phyloP scores from a whole-genome alignment of 2,888 invertebrate species.

The Cosmia trapezina region DNA sequence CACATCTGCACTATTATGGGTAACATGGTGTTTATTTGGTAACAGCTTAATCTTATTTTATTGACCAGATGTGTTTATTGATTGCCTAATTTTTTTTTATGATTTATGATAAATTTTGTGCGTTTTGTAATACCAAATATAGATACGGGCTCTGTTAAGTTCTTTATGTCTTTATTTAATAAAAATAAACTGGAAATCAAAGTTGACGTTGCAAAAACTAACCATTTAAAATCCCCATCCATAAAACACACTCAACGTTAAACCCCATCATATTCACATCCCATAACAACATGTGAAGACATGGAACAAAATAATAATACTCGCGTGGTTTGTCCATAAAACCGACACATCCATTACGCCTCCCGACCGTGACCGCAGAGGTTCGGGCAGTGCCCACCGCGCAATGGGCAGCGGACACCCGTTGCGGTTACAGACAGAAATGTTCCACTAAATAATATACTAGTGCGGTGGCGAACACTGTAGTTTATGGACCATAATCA shows the following conservation, averaged over 20 bases:
- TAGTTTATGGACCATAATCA: slow-evolving; percentile 64
- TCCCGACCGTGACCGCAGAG: slow-evolving; percentile 54
- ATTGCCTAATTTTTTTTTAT: slow-evolving; percentile 8
- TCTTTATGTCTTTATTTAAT: neutral
- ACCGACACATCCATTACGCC: slow-evolving; percentile 61
- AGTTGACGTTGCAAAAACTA: slow-evolving; percentile 11
- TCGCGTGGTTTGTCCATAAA: slow-evolving; percentile 53
- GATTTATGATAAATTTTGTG: neutral
- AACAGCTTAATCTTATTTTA: slow-evolving; percentile 39
- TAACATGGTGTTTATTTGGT: slow-evolving; percentile 49
- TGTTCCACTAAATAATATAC: slow-evolving; percentile 64
- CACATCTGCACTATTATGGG: slow-evolving; percentile 34
- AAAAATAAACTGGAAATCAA: neutral
- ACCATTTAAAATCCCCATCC: neutral
- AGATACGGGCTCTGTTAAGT: neutral
- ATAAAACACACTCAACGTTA: slow-evolving; percentile 35
- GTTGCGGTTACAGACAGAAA: slow-evolving; percentile 64
- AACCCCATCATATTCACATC: slow-evolving; percentile 39
- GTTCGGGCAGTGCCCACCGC: slow-evolving; percentile 48
- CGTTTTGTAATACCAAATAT: neutral
- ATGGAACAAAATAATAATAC: slow-evolving; percentile 55
- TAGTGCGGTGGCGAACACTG: slow-evolving; percentile 51
- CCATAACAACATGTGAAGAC: slow-evolving; percentile 50
- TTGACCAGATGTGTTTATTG: slow-evolving; percentile 35
- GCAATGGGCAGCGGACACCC: slow-evolving; percentile 64